Conservation (phyloP, 2,888 invertebrate genomes). For the Xylocampa areola region DNA sequence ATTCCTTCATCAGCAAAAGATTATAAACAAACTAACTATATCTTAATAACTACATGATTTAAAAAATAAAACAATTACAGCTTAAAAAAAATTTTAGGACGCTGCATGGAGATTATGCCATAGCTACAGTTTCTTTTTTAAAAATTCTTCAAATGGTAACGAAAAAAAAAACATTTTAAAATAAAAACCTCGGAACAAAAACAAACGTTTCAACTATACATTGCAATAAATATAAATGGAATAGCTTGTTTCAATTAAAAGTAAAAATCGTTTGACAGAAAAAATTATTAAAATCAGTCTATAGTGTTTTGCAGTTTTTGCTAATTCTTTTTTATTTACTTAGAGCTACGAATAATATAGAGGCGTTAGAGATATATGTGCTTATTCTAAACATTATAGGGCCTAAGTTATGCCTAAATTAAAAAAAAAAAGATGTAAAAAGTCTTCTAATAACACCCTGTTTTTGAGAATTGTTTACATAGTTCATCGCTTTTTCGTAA, state of each 20-base stretch:
- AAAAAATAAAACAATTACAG: conserved; percentile 18
- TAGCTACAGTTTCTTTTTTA: too few relatives aligned
- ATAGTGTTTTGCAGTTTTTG: conserved; percentile 24
- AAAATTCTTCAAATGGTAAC: too few relatives aligned
- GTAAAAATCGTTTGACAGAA: background rate
- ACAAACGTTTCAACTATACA: conserved; percentile 12
- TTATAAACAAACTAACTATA: conserved; percentile 13
- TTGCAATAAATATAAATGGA: too few relatives aligned
- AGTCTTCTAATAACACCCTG: conserved; percentile 62
- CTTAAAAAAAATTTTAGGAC: conserved; percentile 3
- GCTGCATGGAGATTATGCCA: background rate
- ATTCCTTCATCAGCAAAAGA: conserved; percentile 5
- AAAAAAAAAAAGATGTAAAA: conserved; percentile 52
- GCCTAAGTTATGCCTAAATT: conserved; percentile 34
- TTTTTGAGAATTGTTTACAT: conserved; percentile 35
- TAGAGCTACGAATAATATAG: conserved; percentile 40
- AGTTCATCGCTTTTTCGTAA: conserved; percentile 42
- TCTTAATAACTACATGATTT: conserved; percentile 32
- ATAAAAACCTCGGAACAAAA: conserved; percentile 21
- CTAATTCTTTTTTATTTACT: conserved; percentile 18
- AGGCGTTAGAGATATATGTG: conserved; percentile 37
- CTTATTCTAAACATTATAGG: conserved; percentile 37
- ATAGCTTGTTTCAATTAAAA: background rate
- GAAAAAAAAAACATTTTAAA: background rate
- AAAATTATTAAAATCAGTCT: conserved; percentile 37